phyloP scores from a whole-genome alignment of 2,113 vertebrate species.

The Cryptoleucopteryx plumbea region DNA sequence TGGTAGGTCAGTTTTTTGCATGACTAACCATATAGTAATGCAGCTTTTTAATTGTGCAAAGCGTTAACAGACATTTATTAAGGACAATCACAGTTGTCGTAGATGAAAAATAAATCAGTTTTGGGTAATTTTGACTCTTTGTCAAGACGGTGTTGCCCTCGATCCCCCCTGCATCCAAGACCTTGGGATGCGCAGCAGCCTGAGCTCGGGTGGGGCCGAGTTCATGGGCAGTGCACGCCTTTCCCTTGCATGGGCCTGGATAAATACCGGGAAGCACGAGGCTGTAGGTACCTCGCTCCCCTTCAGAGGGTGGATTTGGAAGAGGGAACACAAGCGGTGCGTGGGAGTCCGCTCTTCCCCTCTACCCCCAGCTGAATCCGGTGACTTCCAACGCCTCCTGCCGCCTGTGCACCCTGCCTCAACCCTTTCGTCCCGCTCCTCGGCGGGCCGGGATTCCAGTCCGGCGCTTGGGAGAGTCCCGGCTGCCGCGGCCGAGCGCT shows the following conservation, averaged over 20 bases:
- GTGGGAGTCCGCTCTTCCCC: neutral
- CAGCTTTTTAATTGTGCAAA: neutral
- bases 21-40: neutral
- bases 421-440: neutral
- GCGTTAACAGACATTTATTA: neutral
- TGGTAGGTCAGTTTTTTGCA: neutral
- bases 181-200: rapidly evolving
- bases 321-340: neutral
- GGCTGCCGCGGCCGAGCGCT: too few species aligned
- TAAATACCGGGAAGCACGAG: rapidly evolving
- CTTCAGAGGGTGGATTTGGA: rapidly evolving
- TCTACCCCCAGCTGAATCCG: too few species aligned
- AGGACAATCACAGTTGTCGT: neutral
- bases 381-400: neutral
- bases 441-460: too few species aligned
- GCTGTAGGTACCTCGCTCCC: too few species aligned
- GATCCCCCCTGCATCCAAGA: rapidly evolving
- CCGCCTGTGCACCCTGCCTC: neutral
- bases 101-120: rapidly evolving
- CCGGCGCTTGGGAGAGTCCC: too few species aligned
- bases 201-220: too few species aligned
- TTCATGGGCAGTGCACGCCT: rapidly evolving
- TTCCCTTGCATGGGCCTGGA: rapidly evolving
- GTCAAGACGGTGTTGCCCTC: rapidly evolving
- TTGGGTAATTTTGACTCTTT: rapidly evolving